Base-by-base conservation (phyloP, 2,113 vertebrate genomes). In the Aphyosemion australe region DNA sequence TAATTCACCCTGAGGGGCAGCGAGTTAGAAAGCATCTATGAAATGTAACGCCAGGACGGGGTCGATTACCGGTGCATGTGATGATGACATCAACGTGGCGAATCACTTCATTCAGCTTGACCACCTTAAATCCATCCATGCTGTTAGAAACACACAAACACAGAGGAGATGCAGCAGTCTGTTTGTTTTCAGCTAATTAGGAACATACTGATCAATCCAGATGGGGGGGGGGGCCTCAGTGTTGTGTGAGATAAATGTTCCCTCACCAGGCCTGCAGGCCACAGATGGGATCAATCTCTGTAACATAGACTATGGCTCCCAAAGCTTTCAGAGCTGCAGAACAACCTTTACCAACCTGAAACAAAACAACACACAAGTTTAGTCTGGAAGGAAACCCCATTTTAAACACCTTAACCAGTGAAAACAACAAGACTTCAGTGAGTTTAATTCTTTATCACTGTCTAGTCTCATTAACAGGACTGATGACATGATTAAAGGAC, bases 231-330 rank as follows among this genome's bases (percentile, higher is more conserved):
- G 2, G 12, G 11, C 39, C n/a, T 43, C 50, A 34, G 37, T 37
- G 39, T 12, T 63, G 19, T 16, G 3, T 42, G 4, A 42, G 11
- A 47, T 47, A 47, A 47, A 18, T n/a, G 7, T 9, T 47, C 62
- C 19, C 94, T 96, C 85, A 99, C 97, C 97, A 99, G 79, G 95
- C 97, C 59, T 99, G 97, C 32, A 99, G 94, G 31, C 94, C 97
- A 4, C 97, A 99, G 90, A 99, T 99, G 72, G 97, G 97, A 86
- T 99, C 97, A 0, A 99, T 98, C 90, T 99, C 97, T 0, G 97
- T 99, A 42, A 99, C 91, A 4, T 93, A 96, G 76, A 99, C 97
- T 2, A 99, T 93, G 19, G 94, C 93, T 79, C 97, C 97, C 41
- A 99, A 89, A 70, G 97, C 97, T 79, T 99, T 99, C 80, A 99